Evolutionary conservation across 2,113 vertebrate species (phyloP), one percentile per base, ranked within the genome.

Genomic region (Tachysurus vachellii): DNA sequence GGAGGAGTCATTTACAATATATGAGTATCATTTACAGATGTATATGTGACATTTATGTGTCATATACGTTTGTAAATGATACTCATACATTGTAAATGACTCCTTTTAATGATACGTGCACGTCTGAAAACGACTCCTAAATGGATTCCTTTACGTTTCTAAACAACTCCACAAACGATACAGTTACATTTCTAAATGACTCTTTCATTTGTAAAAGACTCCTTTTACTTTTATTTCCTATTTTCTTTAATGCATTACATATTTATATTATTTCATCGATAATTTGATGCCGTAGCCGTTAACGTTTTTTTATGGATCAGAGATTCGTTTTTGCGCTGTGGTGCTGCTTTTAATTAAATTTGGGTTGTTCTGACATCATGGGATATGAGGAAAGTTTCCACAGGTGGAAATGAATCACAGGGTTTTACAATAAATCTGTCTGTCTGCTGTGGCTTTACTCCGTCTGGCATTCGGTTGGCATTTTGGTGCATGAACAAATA

Each of bases 401-500:
- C 54, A 13, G 56, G 53, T 80, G 28, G 17, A 59, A 80, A 80
- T 59, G 54, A 59, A 36, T 80, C 77, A 59, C 17, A 1, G 28
- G 54, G 31, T 23, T 80, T 80, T 59, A 42, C 9, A 59, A 28
- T 59, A 59, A 36, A 80, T 54, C 77, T 6, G 28, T 23, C n/a
- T 13, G 77, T 80, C 54, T 80, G 77, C 54, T 36, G 28, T 12
- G 17, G 77, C 54, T 80, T 80, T 80, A 10, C 77, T 80, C 77
- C 54, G 28, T 36, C 56, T 81, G 79, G n/a, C 56, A 10, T 44
- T 42, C 56, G 1, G 79, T 21, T 61, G 28, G 3, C 56, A 42
- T 11, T 59, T 59, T 36, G 53, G 28, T 21, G 31, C 36, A 2
- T 26, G 21, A 81, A 26, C 56, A 44, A 81, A 44, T 61, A 12